Evolutionary conservation across 2,797 vertebrate genomes (phyloP).

Genomic region (Scolopax bukidnonensis): DNA sequence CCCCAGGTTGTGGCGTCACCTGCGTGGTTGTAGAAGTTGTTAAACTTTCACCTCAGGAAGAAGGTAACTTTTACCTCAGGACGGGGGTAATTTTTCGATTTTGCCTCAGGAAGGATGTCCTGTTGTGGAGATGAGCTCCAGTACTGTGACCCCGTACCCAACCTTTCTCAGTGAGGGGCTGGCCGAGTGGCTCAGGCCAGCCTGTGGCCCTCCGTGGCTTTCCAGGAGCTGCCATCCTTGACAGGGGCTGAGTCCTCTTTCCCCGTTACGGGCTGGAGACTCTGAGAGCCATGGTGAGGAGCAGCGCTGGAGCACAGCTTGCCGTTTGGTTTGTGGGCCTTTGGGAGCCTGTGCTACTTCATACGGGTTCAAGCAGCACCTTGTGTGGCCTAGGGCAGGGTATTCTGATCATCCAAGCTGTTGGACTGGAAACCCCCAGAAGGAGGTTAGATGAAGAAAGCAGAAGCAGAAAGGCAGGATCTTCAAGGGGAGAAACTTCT

Average conservation of each 20-base stretch:
- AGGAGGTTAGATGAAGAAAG: not conserved
- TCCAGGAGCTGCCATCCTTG: not conserved
- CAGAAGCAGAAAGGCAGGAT: not conserved
- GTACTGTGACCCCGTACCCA: not conserved
- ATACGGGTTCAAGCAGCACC: accelerated
- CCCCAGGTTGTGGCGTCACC: not conserved
- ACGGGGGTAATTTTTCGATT: not conserved
- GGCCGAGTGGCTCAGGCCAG: not conserved
- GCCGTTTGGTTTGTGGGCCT: accelerated
- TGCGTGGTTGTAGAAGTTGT: not conserved
- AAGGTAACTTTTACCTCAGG: not conserved
- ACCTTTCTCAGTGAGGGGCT: not conserved
- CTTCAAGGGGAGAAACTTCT: not conserved
- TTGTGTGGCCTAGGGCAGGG: not conserved
- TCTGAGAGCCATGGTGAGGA: not conserved
- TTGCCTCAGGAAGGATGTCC: not conserved
- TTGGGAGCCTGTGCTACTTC: not conserved
- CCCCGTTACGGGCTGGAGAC: accelerated
- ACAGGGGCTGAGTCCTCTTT: not conserved
- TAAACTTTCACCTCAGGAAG: not conserved
- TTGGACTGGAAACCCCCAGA: not conserved
- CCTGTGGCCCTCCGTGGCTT: accelerated
- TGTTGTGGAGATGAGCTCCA: not conserved
- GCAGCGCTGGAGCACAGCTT: not conserved
- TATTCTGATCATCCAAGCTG: accelerated